Base-by-base conservation (phyloP, 2,888 invertebrate species). In the Chirona hameri region DNA sequence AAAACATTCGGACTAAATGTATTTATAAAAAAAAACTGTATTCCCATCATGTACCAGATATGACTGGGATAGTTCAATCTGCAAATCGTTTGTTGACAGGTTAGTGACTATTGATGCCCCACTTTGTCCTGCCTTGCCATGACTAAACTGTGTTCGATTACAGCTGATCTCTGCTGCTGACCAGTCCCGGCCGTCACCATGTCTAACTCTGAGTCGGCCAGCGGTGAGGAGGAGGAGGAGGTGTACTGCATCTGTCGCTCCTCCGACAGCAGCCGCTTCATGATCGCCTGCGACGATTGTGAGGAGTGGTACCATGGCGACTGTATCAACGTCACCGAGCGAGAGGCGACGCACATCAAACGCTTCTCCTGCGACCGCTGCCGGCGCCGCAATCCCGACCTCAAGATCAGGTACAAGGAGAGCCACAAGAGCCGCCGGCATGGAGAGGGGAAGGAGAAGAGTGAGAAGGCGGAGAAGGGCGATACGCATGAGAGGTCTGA, bases 231-330 rank as follows among this genome's bases (percentile, higher is more conserved):
- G 18, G 31, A 18, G 4, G 76, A 76, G 10, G 76, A 95, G 89
- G 94, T 95, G 0, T 98, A 98, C 88, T 98, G 98, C 88, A 94
- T 98, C 86, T 98, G 98, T 87, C 91, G 97, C 79, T 94, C 96
- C 14, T 95, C 96, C 0, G 98, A 98, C 87, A 95, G 96, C 85
- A 95, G 94, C 0, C 91, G 97, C 81, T 98, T 98, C 89, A 98
- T 98, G 98, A 98, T 98, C 94, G 95, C 89, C 65, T 99, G 99
- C 89, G 99, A 99, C 88, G 92, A 95, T 24, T 99, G 99, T 88
- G 97, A 98, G 88, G 98, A 98, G 89, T 99, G 99, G 98, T 99
- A 97, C 87, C 99, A 99, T 87, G 98, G 98, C 0, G 97, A 98
- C 87, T 99, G 98, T 88, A 97, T 99, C 85, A 95, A 95, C 86